Evolutionary conservation across 2,113 vertebrate species (phyloP), one percentile per base, ranked within the genome.

Genomic region (Platichthys stellatus): DNA sequence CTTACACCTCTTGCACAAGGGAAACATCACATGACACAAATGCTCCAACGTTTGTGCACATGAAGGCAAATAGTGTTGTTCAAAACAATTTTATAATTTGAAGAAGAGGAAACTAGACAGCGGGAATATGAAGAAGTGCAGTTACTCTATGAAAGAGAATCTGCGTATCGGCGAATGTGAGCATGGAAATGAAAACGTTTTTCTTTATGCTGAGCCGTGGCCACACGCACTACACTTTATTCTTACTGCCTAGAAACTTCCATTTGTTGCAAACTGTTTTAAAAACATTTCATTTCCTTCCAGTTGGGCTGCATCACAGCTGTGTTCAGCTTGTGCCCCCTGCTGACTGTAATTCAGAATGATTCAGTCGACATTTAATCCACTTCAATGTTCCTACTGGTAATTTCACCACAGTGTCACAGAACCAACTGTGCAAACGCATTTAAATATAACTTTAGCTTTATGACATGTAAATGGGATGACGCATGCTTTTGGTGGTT

Each of bases 1-100:
- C 85, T 91, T 93, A 87, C 81, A 83, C 77, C 77, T 83, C 73
- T 91, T 83, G 76, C 90, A 82, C 81, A 86, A 89, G 60, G 2
- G 20, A 47, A 45, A 43, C 20, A 28, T 20, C 78, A 76, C 63
- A 76, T 72, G 83, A 63, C 23, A 20, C 24, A 28, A 63, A 66
- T 3, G 68, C 21, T 54, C 38, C 14, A 49, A 69, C 26, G 58
- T 53, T 26, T 45, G 26, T 21, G 35, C 78, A 20, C 2, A 35
- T 0, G 7, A 26, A 12, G 26, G 40, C 5, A 35, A 61, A 2
- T 21, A 7, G 28, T 35, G 65, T 72, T 35, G 24, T 24, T 26
- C 23, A n/a, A 54, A 54, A 54, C 53, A n/a, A 5, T 31, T 31
- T 31, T 8, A 31, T 31, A 31, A 6, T 31, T 31, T 31, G 31